Base-by-base conservation (phyloP, 1,140 invertebrate genomes). In the Leucophenga varia region DNA sequence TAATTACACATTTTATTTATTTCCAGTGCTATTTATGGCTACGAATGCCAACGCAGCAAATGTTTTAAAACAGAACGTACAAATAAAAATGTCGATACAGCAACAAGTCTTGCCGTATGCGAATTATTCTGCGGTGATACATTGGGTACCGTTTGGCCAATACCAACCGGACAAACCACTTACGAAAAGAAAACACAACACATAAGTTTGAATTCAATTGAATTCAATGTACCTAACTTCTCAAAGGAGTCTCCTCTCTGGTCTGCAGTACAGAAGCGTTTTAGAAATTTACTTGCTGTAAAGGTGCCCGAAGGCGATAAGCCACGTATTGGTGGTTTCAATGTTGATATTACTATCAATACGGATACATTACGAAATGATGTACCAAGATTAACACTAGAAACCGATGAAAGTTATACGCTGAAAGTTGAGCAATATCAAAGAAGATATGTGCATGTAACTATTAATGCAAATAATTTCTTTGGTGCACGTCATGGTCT, bases 401-500 rank as follows among this genome's bases (percentile, higher is more conserved):
- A 83, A 3, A 84, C 84, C 0, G 81, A 87, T 43, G 88, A 91
- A 74, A 81, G 81, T 54, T 91, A 91, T 54, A 68, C 46, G 0
- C 64, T 91, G 0, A 75, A 75, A 3, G 75, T 88, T 12, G 73
- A 77, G 72, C 53, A 79, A 78, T 14, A 74, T 20, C 36, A 6
- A 1, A 43, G 43, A 10, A 54, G 44, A 0, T 31, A 65, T 46
- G 74, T 87, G 2, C 78, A 80, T 37, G 85, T 80, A 1, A 80
- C 79, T 0, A 84, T 93, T 6, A 76, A 53, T 0, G 84, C 85
- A 0, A 56, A 67, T 1, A 85, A 78, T 3, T 89, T 86, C 67
- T 91, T 89, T 61, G 90, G 90, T 1, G 80, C 83, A 0, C 79
- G 89, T 2, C 82, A 92, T 63, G 90, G 79, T 0, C 47, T 91